Evolutionary conservation across 2,113 vertebrate species (phyloP).

Genomic region (Vireo altiloquus): DNA sequence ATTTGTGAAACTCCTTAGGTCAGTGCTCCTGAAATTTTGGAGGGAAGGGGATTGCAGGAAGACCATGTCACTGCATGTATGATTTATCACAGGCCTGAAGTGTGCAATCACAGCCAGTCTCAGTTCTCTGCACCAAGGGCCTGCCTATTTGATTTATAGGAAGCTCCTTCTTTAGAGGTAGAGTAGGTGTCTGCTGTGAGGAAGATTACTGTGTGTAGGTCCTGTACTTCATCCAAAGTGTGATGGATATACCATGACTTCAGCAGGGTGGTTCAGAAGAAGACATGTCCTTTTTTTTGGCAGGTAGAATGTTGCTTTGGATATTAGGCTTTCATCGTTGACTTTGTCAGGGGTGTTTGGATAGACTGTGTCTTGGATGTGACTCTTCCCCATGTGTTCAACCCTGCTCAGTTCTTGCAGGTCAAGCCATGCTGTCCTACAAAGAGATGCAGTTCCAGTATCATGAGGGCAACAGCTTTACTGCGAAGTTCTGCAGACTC

Average conservation of each 20-base stretch:
- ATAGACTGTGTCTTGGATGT: rapidly evolving
- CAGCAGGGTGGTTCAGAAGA: neutral
- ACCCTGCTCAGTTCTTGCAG: neutral
- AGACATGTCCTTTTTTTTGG: neutral
- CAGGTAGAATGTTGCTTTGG: neutral
- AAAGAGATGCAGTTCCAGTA: neutral
- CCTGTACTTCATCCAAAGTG: neutral
- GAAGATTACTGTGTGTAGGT: neutral
- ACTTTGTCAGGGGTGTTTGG: neutral
- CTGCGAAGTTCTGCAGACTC: neutral
- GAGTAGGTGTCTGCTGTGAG: neutral
- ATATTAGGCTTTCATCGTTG: neutral
- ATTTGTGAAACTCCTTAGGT: neutral
- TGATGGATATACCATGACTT: neutral
- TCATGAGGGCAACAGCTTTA: neutral
- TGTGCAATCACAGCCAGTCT: neutral
- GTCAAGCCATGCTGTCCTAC: neutral
- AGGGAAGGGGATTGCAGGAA: neutral
- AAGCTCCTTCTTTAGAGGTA: neutral
- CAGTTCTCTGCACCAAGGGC: neutral
- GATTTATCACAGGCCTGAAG: neutral
- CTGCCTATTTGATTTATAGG: neutral
- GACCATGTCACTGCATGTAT: rapidly evolving
- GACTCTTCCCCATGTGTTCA: neutral
- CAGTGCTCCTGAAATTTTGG: neutral